Conservation (phyloP, 1,140 invertebrate genomes). For the Spodoptera litura region DNA sequence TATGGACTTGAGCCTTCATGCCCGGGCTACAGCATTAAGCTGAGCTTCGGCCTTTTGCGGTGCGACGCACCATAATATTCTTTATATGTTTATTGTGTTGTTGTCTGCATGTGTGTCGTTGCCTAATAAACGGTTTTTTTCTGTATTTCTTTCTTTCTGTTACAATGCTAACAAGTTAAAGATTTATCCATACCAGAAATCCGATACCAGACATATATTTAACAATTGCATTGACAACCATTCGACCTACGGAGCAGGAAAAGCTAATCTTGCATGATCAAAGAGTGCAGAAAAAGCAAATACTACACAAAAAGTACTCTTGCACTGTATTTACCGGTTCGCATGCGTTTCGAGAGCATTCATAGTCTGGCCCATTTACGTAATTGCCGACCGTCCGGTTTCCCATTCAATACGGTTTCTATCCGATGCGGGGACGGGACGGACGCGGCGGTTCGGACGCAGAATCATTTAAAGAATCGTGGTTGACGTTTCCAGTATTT, state of each 20-base stretch:
- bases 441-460: slow-evolving; percentile 6
- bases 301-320: neutral
- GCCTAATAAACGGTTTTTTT: no score
- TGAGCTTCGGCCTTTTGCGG: no score
- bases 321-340: slow-evolving; percentile 19
- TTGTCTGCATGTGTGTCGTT: no score
- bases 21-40: no score
- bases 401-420: slow-evolving; percentile 38
- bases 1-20: no score
- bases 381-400: slow-evolving; percentile 37
- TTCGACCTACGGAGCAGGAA: neutral
- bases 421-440: slow-evolving; percentile 7
- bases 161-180: no score
- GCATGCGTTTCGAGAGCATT: slow-evolving; percentile 32
- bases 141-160: no score
- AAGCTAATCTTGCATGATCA: neutral
- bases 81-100: no score
- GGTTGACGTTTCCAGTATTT: neutral
- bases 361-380: slow-evolving; percentile 39
- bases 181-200: neutral
- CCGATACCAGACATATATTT: no score
- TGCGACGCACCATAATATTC: no score
- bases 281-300: slow-evolving; percentile 16
- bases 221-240: no score
- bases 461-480: slow-evolving; percentile 6